Evolutionary conservation across 2,113 vertebrate genomes (phyloP).

Genomic region (Eulemur macaco): DNA sequence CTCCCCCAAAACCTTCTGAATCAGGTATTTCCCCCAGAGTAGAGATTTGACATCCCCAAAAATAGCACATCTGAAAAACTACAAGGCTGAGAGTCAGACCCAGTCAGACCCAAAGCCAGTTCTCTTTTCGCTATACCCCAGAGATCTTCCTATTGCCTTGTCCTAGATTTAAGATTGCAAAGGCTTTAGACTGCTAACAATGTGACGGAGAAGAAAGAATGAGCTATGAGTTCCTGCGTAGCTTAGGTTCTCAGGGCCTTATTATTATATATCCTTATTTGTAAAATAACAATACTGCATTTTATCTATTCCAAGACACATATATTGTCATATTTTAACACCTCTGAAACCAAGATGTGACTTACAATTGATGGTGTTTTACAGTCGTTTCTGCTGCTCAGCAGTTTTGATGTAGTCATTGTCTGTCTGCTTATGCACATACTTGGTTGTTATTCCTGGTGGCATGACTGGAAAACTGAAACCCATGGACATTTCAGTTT

Average conservation of each 20-base stretch:
- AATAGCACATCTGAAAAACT: neutral
- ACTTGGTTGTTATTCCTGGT: neutral
- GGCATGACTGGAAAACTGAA: neutral
- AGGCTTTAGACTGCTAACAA: neutral
- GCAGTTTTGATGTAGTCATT: neutral
- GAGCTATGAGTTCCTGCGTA: neutral
- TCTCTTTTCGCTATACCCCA: neutral
- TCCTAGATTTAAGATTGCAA: neutral
- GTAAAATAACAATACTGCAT: neutral
- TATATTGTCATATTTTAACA: neutral
- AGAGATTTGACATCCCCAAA: neutral
- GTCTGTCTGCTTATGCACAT: neutral
- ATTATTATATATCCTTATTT: neutral
- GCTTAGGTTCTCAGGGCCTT: neutral
- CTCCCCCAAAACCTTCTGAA: neutral
- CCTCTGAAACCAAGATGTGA: neutral
- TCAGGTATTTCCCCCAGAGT: neutral
- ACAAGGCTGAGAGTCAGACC: neutral
- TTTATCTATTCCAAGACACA: neutral
- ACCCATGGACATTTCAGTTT: neutral
- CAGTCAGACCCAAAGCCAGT: neutral
- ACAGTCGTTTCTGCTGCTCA: neutral
- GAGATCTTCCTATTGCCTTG: neutral
- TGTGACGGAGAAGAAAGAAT: neutral
- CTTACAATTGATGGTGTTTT: neutral